phyloP scores from a whole-genome alignment of 2,888 invertebrate species.

The Gerris lacustris region DNA sequence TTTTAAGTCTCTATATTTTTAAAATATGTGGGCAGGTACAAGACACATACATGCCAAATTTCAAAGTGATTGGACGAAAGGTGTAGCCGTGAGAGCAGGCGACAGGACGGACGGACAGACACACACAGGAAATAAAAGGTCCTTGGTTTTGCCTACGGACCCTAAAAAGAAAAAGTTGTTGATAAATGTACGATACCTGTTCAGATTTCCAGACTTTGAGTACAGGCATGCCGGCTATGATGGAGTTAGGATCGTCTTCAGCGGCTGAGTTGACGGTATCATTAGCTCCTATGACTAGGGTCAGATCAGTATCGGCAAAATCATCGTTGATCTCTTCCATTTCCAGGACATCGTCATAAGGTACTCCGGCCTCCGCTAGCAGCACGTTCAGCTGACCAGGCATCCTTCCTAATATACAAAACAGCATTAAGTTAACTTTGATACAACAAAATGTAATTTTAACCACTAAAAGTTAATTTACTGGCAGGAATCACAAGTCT shows the following conservation, averaged over 20 bases:
- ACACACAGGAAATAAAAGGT: no score
- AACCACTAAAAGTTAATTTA: constrained; percentile 11
- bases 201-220: constrained; percentile 76
- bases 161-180: no score
- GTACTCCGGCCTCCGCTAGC: constrained; percentile 83
- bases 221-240: constrained; percentile 87
- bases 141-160: no score
- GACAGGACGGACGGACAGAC: no score
- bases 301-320: constrained; percentile 69
- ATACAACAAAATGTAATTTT: constrained; percentile 8
- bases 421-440: neutral
- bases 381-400: constrained; percentile 85
- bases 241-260: constrained; percentile 78
- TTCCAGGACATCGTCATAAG: constrained; percentile 77
- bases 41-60: no score
- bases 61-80: no score
- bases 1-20: no score
- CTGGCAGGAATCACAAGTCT: neutral
- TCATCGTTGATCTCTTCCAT: constrained; percentile 89
- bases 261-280: constrained; percentile 87
- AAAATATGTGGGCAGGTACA: no score
- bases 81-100: no score
- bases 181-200: constrained; percentile 44
- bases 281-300: constrained; percentile 76
- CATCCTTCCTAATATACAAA: constrained; percentile 57